Evolutionary conservation across 2,797 vertebrate genomes (phyloP), one percentile per base, ranked within the genome.

Genomic region (Morus bassanus): DNA sequence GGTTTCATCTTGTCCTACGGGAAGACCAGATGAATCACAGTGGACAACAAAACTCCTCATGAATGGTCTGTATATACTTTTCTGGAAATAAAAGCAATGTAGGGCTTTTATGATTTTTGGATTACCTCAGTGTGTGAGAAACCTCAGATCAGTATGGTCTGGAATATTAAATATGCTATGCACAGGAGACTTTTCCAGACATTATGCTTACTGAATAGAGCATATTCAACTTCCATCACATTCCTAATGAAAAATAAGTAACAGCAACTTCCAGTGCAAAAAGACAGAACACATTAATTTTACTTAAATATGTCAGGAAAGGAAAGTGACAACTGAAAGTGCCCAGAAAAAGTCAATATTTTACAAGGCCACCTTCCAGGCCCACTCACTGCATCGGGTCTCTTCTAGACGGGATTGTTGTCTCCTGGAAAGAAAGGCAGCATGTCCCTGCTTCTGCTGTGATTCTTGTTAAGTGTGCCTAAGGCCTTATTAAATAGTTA

Each of bases 331-430:
- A 60, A 37, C 7, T 22, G n/a, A 82, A 48, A 76, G 4, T 14
- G 5, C 24, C 9, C 9, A 79, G 43, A 39, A 79, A 67, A 82
- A 14, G 7, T 1, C 0, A 0, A 8, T 37, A 3, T 33, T 78
- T 56, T 48, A n/a, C 64, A 82, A 85, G 41, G n/a, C 18, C 13
- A 25, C 4, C 46, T 67, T 54, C 35, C 30, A 50, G 53, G 7
- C 18, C 31, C 6, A 4, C 17, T 31, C 7, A 45, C 39, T 46
- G 13, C 2, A 5, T 37, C 51, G 14, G 9, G 1, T 82, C 63
- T 77, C 72, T 54, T 65, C 65, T 18, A 85, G 16, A 22, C 41
- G 27, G n/a, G 5, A 45, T 76, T 85, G 12, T 25, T 59, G 9
- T 48, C 23, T 64, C 43, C 31, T 59, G 45, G 37, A 77, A 80